Evolutionary conservation across 2,888 invertebrate genomes (phyloP), one percentile per base, ranked within the genome.

Genomic region (Lordiphosa fenestrarum): DNA sequence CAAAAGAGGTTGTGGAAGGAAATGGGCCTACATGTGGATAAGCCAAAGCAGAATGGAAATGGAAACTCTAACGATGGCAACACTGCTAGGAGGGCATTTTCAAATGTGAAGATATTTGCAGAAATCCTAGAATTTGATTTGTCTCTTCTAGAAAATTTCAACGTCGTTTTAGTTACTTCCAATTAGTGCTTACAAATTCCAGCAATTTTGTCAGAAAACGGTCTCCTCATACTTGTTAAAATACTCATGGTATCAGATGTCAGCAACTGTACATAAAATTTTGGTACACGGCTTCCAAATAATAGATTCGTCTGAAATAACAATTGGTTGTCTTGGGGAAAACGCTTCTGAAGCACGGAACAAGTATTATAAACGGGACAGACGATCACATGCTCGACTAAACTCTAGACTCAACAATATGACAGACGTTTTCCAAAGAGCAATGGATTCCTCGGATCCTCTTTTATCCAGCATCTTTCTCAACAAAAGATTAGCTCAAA

Each of bases 1-100:
- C 51, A 60, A 44, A 33, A 56, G 25, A 39, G 30, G 33, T 50
- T 58, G 35, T 54, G 53, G 48, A 35, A 47, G 33, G 47, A 63
- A 50, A 54, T 57, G 51, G 53, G 53, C 10, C 10, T 63, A 23
- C 52, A 61, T 48, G 21, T 41, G 10, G n/a, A 41, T 41, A 7
- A 23, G 4, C 40, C 38, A 38, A 38, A 12, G n/a, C 37, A 21
- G 10, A 19, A n/a, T 21, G 21, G 37, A 23, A 49, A 23, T 21
- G 35, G 40, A n/a, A 50, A 41, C 40, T n/a, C 37, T 4, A 48
- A 48, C 12, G 37, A 48, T 35, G 37, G 37, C 6, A 48, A 48
- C 12, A 37, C 48, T n/a, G 48, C 48, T 10, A 40, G 21, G n/a
- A 40, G 9, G 12, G 44, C 25, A 23, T 44, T 52, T 21, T 25